Evolutionary conservation across 2,113 vertebrate genomes (phyloP).

Genomic region (Scartelaos histophorus): DNA sequence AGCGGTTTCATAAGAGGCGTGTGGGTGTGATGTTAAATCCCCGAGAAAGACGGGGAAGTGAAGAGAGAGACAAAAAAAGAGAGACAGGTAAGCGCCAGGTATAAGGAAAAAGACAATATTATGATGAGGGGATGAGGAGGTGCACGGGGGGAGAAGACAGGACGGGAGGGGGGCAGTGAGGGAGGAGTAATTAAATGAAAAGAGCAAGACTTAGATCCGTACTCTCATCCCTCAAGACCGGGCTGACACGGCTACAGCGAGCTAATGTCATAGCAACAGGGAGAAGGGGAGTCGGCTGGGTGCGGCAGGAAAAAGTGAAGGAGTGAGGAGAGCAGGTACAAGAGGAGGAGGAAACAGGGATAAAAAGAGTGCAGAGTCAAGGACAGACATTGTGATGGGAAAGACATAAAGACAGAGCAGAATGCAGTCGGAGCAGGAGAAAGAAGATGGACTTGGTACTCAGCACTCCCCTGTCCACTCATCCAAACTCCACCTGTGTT

Average conservation of each 20-base stretch:
- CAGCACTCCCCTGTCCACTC: not conserved
- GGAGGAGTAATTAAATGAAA: conserved; percentile 71
- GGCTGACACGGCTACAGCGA: conserved; percentile 63
- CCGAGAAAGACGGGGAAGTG: conserved; percentile 13
- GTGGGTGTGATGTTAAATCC: conserved; percentile 48
- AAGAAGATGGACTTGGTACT: not conserved
- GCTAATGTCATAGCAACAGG: conserved; percentile 76
- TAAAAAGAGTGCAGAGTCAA: conserved; percentile 48
- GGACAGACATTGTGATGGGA: conserved; percentile 45
- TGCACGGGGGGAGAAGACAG: conserved; percentile 11
- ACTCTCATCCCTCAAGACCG: conserved; percentile 69
- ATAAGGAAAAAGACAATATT: conserved; percentile 13
- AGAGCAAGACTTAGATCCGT: conserved; percentile 71
- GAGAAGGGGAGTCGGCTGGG: conserved; percentile 65
- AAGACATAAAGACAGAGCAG: not conserved
- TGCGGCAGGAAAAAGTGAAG: conserved; percentile 46
- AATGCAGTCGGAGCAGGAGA: not conserved
- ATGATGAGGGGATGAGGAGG: conserved; percentile 17
- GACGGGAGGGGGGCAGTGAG: conserved; percentile 31
- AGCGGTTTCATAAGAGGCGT: conserved; percentile 36
- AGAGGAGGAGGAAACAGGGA: conserved; percentile 7
- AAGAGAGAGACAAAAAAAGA: conserved; percentile 17
- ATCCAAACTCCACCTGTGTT: conserved; percentile 58
- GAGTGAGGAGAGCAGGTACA: conserved; percentile 47
- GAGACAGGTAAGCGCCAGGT: conserved; percentile 23